phyloP scores from a whole-genome alignment of 2,888 invertebrate genomes.

The Cryptophagus acutangulus region DNA sequence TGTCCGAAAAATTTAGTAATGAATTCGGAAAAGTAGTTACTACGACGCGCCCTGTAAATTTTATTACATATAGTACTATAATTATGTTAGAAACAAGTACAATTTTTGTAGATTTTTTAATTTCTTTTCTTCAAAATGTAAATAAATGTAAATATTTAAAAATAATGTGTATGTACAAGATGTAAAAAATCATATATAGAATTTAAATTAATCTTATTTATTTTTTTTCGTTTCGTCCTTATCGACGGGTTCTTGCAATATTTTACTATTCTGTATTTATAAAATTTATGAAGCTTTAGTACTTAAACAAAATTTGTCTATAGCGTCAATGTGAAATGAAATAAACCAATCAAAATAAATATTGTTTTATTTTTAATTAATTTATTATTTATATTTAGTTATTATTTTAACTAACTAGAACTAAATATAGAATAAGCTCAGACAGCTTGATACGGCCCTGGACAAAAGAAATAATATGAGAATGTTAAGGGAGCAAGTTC shows the following conservation, averaged over 20 bases:
- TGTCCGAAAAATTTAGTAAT: conserved; percentile 59
- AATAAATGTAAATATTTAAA: conserved; percentile 26
- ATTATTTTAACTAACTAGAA: too few species aligned
- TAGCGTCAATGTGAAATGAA: conserved; percentile 42
- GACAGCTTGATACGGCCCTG: too few species aligned
- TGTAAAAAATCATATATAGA: conserved; percentile 31
- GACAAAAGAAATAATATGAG: too few species aligned
- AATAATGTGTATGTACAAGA: conserved; percentile 22
- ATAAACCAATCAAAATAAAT: conserved; percentile 15
- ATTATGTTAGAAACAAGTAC: too few species aligned
- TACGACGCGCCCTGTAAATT: not conserved
- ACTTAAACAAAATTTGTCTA: conserved; percentile 34
- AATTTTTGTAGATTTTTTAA: too few species aligned
- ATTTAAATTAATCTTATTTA: conserved; percentile 28
- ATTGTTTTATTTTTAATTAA: not conserved
- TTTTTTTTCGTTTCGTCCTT: conserved; percentile 36
- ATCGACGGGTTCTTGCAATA: conserved; percentile 46
- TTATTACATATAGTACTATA: too few species aligned
- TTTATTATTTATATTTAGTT: not conserved
- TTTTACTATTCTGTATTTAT: conserved; percentile 36
- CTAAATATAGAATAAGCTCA: too few species aligned
- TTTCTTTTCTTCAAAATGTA: conserved; percentile 20
- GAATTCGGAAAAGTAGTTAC: conserved; percentile 35
- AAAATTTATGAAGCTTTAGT: conserved; percentile 34
- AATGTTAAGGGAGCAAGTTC: too few species aligned